Evolutionary conservation across 2,797 vertebrate genomes (phyloP), one percentile per base, ranked within the genome.

Genomic region (Peromyscus nudipes): DNA sequence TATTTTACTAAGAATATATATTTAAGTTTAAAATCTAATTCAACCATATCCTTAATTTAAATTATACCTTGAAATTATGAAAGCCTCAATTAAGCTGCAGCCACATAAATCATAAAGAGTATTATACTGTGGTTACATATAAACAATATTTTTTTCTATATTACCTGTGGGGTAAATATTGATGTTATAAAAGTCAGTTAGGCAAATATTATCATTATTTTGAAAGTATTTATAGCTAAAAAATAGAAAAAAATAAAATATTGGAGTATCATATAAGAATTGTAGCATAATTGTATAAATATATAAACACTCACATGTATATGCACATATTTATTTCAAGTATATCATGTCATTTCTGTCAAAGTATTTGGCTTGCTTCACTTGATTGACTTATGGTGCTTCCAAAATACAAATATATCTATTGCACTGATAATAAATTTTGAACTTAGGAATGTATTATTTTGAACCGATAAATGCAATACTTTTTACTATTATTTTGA

Each of bases 1-100:
- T 21, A 73, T 67, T 79, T 79, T 60, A 37, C 29, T 88, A 81
- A 92, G 23, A 31, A 0, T 83, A 34, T 60, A 80, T 46, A 40
- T 77, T 85, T 75, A 88, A 88, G 73, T 71, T 92, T 84, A 69
- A 96, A 89, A 65, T 12, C 27, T 49, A 37, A 8, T 67, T 49
- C 79, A 82, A 57, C 64, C 27, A 21, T 65, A 40, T 85, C 14
- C 55, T 37, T 81, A 77, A 83, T 17, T 69, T 75, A 69, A 94
- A 76, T 81, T 67, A 71, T 93, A 89, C 27, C 49, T 52, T 94
- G 79, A 13, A 91, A 46, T 2, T 46, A 5, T 89, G 4, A 64
- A 5, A 91, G 57, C 2, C 27, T 16, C 10, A 29, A 7, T 91
- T 91, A 92, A 80, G 27, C 17, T 75, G 1, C 57, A 76, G 25